Percentiles rank a stretch among this genome's conserved stretches.
Conservation (phyloP, 2,797 vertebrate species). For the Coregonus sp. region DNA sequence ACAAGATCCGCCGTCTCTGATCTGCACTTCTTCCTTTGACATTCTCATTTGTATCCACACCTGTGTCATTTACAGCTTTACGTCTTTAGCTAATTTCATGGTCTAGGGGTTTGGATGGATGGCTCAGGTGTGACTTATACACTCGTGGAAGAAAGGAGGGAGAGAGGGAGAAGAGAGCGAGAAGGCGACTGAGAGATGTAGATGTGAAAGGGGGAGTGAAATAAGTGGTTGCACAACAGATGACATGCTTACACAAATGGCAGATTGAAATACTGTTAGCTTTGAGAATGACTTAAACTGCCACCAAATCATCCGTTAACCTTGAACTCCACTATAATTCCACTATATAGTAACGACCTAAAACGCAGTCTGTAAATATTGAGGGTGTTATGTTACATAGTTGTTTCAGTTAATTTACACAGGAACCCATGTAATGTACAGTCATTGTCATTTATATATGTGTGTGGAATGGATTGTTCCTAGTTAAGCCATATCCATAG, state of each 20-base stretch:
- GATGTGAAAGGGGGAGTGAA: conserved; percentile 3
- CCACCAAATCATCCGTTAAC: conserved; percentile 63
- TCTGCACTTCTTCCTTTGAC: conserved; percentile 70
- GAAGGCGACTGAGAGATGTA: background rate
- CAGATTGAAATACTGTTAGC: conserved; percentile 44
- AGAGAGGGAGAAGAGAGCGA: conserved; percentile 1
- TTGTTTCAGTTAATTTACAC: background rate
- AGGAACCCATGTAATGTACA: too few species aligned
- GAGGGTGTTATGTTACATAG: background rate
- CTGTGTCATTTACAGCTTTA: conserved; percentile 75
- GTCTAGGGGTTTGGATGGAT: conserved; percentile 71
- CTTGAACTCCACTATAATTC: conserved; percentile 53
- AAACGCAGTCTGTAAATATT: background rate
- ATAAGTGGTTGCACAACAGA: conserved; percentile 4
- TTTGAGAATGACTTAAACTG: conserved; percentile 47
- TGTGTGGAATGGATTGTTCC: background rate
- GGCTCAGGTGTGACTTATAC: conserved; percentile 66
- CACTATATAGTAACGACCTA: conserved; percentile 30
- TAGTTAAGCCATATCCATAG: background rate
- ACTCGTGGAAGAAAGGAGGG: conserved; percentile 48
- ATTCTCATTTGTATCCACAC: conserved; percentile 77
- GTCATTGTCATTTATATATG: too few species aligned
- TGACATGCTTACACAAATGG: conserved; percentile 28
- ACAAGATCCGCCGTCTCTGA: conserved; percentile 60
- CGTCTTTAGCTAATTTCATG: conserved; percentile 83